These are phyloP conservation scores for Macrophya annulata DNA, from an alignment of 2,888 invertebrate species.

Conservation along the genomic window DNA sequence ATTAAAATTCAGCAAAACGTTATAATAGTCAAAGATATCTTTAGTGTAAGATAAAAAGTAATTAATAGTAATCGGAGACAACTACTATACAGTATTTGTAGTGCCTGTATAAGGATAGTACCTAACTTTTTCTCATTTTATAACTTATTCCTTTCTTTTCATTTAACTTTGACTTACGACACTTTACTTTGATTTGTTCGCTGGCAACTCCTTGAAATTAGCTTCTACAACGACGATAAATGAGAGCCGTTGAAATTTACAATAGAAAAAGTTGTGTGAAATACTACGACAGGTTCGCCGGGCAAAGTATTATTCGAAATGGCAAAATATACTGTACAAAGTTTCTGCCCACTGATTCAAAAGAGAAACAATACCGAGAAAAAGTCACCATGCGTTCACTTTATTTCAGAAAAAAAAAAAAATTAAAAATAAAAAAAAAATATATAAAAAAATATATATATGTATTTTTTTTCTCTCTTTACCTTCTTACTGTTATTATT, in stretches of 20 bases:
- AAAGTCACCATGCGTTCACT: neutral
- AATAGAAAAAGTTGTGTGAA: conserved; percentile 50
- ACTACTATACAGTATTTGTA: neutral
- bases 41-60: neutral
- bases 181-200: conserved; percentile 44
- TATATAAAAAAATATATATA: neutral
- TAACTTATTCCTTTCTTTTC: conserved; percentile 18
- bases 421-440: neutral
- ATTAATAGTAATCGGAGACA: neutral
- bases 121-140: neutral
- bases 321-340: conserved; percentile 15
- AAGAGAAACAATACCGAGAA: conserved; percentile 21
- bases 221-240: neutral
- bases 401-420: neutral
- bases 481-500: neutral
- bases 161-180: conserved; percentile 43
- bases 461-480: neutral
- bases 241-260: conserved; percentile 30
- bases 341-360: conserved; percentile 21
- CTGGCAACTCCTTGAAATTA: conserved; percentile 30
- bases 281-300: conserved; percentile 20
- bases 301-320: conserved; percentile 39
- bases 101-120: neutral
- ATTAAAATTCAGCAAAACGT: no score
- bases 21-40: no score